phyloP scores from a whole-genome alignment of 2,888 invertebrate species.

The Lagria hirta region DNA sequence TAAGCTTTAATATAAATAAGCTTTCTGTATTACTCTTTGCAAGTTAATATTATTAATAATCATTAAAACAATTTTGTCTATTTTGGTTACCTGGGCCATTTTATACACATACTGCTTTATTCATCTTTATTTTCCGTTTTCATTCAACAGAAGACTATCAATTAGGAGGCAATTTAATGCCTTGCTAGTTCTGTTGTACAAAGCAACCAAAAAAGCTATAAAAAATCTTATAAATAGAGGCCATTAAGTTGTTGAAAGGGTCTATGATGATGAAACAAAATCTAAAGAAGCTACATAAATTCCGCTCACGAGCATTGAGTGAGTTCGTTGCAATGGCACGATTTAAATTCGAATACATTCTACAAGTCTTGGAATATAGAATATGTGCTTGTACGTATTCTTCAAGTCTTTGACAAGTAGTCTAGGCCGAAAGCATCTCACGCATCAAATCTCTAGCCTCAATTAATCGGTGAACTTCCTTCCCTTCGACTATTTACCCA shows the following conservation, averaged over 20 bases:
- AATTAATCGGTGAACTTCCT: conserved; percentile 7
- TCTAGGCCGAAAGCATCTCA: conserved; percentile 11
- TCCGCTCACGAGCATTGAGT: conserved; percentile 34
- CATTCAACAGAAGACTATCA: too few species aligned
- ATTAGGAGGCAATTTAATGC: too few species aligned
- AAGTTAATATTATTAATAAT: too few species aligned
- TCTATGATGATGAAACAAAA: conserved; percentile 17
- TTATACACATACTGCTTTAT: too few species aligned
- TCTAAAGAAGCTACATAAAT: conserved; percentile 35
- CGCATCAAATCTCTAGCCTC: conserved; percentile 8
- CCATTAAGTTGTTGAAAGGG: conserved; percentile 9
- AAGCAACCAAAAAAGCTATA: too few species aligned
- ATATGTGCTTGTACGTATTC: conserved; percentile 20
- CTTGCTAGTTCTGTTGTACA: too few species aligned
- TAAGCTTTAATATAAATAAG: too few species aligned
- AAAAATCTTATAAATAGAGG: too few species aligned
- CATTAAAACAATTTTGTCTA: too few species aligned
- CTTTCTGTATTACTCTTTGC: too few species aligned
- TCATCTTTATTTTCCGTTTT: too few species aligned
- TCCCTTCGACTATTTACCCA: conserved; percentile 6
- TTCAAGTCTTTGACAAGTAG: conserved; percentile 13
- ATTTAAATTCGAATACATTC: conserved; percentile 37
- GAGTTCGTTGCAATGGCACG: conserved; percentile 33
- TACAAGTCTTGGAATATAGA: conserved; percentile 24
- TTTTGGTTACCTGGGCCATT: too few species aligned